These are phyloP conservation scores for Aleiodes testaceus DNA, from an alignment of 2,888 invertebrate genomes.

Conservation along the genomic window DNA sequence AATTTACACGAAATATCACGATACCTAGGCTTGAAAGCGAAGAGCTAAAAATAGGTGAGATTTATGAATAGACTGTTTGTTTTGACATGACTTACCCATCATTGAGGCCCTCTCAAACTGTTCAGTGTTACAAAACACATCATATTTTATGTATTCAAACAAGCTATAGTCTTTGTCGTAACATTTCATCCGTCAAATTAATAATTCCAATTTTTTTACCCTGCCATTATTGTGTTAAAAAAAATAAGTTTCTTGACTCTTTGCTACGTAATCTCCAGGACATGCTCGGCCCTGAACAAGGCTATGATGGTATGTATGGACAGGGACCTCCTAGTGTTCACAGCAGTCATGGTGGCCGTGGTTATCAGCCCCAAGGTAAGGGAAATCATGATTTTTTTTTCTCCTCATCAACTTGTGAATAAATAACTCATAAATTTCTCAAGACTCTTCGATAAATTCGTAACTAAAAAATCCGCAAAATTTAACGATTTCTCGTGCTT, in stretches of 20 bases:
- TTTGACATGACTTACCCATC: slow-evolving; percentile 28
- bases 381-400: slow-evolving; percentile 48
- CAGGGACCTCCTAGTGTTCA: slow-evolving; percentile 92
- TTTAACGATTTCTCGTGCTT: slow-evolving; percentile 1
- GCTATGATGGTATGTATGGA: slow-evolving; percentile 94
- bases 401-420: not conserved
- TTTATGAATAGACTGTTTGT: slow-evolving; percentile 25
- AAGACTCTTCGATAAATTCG: not conserved
- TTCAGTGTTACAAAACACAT: not conserved
- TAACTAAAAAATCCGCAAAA: not conserved
- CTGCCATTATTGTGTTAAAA: slow-evolving; percentile 7
- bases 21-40: not conserved
- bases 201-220: slow-evolving; percentile 10
- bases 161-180: slow-evolving; percentile 15
- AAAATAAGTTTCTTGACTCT: slow-evolving; percentile 66
- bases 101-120: slow-evolving; percentile 13
- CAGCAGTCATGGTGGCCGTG: slow-evolving; percentile 84
- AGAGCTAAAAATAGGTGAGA: slow-evolving; percentile 9
- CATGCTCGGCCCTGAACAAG: slow-evolving; percentile 92
- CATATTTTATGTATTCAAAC: slow-evolving; percentile 18
- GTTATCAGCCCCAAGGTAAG: slow-evolving; percentile 91
- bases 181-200: slow-evolving; percentile 9
- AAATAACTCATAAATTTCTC: not conserved
- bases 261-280: slow-evolving; percentile 78
- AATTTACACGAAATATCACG: not conserved